Evolutionary conservation across 1,140 invertebrate genomes (phyloP).

Genomic region (Pseudomyrmex dendroicus): DNA sequence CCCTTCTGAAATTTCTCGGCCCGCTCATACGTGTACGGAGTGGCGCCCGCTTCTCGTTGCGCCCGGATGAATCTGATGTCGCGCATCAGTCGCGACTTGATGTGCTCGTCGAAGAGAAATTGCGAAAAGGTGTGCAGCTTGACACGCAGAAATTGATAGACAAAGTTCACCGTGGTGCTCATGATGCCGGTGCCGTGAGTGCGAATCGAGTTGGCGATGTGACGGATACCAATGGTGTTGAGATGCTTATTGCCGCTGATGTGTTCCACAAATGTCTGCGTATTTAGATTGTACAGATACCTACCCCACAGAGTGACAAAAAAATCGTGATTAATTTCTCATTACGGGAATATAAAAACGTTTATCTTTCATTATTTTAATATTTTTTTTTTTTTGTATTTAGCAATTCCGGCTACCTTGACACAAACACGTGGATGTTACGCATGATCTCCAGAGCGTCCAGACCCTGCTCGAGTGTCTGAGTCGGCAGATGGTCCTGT

Average conservation of each 20-base stretch:
- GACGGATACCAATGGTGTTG: slow-evolving; percentile 97
- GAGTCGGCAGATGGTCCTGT: slow-evolving; percentile 97
- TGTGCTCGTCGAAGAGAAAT: slow-evolving; percentile 99
- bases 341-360: too few species aligned
- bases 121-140: slow-evolving; percentile 98
- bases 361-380: too few species aligned
- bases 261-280: slow-evolving; percentile 98
- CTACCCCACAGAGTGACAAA: not conserved
- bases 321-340: not conserved
- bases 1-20: slow-evolving; percentile 98
- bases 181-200: slow-evolving; percentile 99
- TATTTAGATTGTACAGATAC: slow-evolving; percentile 98
- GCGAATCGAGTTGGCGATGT: slow-evolving; percentile 98
- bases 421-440: slow-evolving; percentile 98
- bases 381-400: not conserved
- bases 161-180: slow-evolving; percentile 98
- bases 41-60: slow-evolving; percentile 83
- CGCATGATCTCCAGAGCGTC: slow-evolving; percentile 99
- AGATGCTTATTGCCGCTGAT: slow-evolving; percentile 97
- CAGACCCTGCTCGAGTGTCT: slow-evolving; percentile 98
- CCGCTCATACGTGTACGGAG: slow-evolving; percentile 92
- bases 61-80: slow-evolving; percentile 89
- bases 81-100: slow-evolving; percentile 97
- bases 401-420: slow-evolving; percentile 83
- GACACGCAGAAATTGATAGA: slow-evolving; percentile 97